Evolutionary conservation across 2,113 vertebrate species (phyloP).

Genomic region (Cephalopterus ornatus): DNA sequence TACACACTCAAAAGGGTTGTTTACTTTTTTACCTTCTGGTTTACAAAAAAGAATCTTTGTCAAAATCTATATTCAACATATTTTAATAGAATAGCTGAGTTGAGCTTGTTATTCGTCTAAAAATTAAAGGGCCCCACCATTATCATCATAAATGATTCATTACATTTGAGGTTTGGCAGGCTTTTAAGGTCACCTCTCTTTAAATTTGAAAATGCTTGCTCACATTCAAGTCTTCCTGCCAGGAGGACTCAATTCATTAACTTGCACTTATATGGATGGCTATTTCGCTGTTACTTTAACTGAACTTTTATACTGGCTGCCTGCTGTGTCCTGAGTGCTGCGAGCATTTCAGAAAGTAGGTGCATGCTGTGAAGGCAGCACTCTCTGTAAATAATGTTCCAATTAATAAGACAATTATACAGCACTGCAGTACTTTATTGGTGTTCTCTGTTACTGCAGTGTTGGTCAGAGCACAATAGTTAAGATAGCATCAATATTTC

Average conservation of each 20-base stretch:
- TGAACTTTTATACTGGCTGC: slow-evolving; percentile 38
- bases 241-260: slow-evolving; percentile 60
- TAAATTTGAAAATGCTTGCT: slow-evolving; percentile 37
- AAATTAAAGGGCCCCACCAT: background rate
- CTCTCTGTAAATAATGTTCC: slow-evolving; percentile 57
- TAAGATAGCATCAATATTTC: slow-evolving; percentile 22
- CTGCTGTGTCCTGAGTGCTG: slow-evolving; percentile 53
- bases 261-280: slow-evolving; percentile 22
- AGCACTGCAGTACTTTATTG: slow-evolving; percentile 39
- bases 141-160: background rate
- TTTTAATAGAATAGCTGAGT: background rate
- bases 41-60: background rate
- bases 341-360: slow-evolving; percentile 57
- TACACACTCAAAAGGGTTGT: background rate
- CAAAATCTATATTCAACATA: background rate
- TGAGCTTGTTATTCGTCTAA: background rate
- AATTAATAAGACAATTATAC: slow-evolving; percentile 66
- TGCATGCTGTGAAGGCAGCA: slow-evolving; percentile 58
- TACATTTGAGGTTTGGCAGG: background rate
- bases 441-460: slow-evolving; percentile 18
- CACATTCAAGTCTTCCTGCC: slow-evolving; percentile 43
- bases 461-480: background rate
- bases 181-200: slow-evolving; percentile 28
- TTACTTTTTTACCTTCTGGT: background rate
- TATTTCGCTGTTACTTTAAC: slow-evolving; percentile 52